phyloP scores from a whole-genome alignment of 2,113 vertebrate species.

The Oostethus manadensis region DNA sequence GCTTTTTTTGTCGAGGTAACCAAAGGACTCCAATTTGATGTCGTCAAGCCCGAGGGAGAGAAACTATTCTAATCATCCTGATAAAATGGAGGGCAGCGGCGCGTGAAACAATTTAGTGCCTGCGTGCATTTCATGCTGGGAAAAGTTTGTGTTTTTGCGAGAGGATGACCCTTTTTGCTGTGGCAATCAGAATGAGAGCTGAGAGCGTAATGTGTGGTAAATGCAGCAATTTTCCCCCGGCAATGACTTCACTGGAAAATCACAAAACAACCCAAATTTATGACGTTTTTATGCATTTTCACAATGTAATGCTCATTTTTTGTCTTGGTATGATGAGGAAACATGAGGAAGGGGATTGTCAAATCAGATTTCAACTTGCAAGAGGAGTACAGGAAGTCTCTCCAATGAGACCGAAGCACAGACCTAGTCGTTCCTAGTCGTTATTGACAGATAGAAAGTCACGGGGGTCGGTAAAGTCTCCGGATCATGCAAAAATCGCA shows the following conservation, averaged over 20 bases:
- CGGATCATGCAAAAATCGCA: too few species aligned
- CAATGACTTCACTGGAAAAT: background rate
- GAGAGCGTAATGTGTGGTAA: background rate
- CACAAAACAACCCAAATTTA: background rate
- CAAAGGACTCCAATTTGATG: slow-evolving; percentile 12
- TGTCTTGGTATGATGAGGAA: too few species aligned
- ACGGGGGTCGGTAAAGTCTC: too few species aligned
- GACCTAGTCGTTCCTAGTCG: too few species aligned
- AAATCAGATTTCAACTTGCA: too few species aligned
- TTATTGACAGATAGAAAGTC: too few species aligned
- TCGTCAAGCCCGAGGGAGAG: background rate
- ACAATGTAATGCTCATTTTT: too few species aligned
- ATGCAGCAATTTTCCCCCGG: background rate
- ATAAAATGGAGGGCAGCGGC: slow-evolving; percentile 9
- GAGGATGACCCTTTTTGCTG: slow-evolving; percentile 3
- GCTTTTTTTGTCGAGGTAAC: slow-evolving; percentile 12
- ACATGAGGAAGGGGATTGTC: too few species aligned
- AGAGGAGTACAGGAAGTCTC: too few species aligned
- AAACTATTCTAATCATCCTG: slow-evolving; percentile 19
- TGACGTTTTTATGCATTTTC: background rate
- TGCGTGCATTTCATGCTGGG: slow-evolving; percentile 25
- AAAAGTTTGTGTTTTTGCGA: slow-evolving; percentile 5
- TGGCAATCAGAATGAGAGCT: background rate
- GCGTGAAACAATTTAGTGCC: slow-evolving; percentile 47
- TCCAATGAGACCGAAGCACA: too few species aligned